Evolutionary conservation across 2,113 vertebrate species (phyloP), one percentile per base, ranked within the genome.

Genomic region (Aspidoscelis tigris): DNA sequence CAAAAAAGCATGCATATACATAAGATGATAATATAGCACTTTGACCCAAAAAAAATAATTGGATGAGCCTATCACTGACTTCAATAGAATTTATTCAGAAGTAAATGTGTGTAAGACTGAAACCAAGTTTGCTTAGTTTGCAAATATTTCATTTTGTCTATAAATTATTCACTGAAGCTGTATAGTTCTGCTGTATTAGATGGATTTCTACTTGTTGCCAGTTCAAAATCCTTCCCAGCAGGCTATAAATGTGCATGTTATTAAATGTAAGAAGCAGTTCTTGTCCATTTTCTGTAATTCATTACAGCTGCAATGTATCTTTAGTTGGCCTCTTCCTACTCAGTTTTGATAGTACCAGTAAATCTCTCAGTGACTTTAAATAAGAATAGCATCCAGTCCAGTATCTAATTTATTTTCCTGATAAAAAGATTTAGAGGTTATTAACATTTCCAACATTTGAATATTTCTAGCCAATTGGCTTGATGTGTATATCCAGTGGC

Each of bases 171-270:
- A 84, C 61, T 69, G 12, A 70, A 16, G 24, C 39, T 83, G 69
- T 69, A 24, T 47, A 55, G 70, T 74, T 53, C n/a, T 85, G 21
- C n/a, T 79, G 26, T 80, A 79, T 79, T 66, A 74, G 83, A 66
- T 65, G 14, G 70, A 85, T 33, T 61, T 41, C 69, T 21, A 39
- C 43, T 53, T 85, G 70, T 74, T 74, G 58, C 58, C 58, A 79
- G 44, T 80, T 66, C 70, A 74, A 79, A 80, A 79, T 80, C 71
- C 58, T 80, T 85, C 69, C 70, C 58, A 80, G 71, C 58, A 80
- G 44, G 77, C 77, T 53, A 73, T 85, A 80, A 85, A 85, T 80
- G 83, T 80, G 33, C 61, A 80, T 74, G 70, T 85, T 80, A 85
- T 74, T 85, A 80, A 21, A 85, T 74, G 33, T 85, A 68, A 80